Base-by-base conservation (phyloP, 2,888 invertebrate species). In the Machimus atricapillus region DNA sequence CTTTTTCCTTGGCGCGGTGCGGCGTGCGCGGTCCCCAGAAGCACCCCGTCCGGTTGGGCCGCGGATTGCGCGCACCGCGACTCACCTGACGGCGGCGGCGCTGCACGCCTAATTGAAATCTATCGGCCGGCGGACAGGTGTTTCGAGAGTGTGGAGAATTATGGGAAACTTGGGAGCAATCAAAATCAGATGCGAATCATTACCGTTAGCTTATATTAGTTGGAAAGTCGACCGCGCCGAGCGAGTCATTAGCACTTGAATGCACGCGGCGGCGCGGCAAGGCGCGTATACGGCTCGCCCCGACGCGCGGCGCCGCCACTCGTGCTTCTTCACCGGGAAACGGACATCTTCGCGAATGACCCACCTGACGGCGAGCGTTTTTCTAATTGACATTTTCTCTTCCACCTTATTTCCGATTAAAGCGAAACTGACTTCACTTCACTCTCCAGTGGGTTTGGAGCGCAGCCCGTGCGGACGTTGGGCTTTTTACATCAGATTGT, bases 81-180 rank as follows among this genome's bases (percentile, higher is more conserved):
- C 56, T 27, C 23, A 12, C 37, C 66, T 46, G 56, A 19, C 23
- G 23, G 27, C 12, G 12, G 23, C 66, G 27, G 46, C 43, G 34
- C 73, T 85, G 74, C 43, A 74, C 16, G 52, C 52, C 52, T 85
- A 85, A 85, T 85, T 85, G 85, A 85, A 85, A 85, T 85, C 85
- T 85, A 85, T 73, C 46, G 74, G 37, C 19, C 27, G 16, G 46
- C 74, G 27, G 73, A 85, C 85, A 85, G 85, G 85, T 85, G 85
- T 85, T 85, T 74, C 85, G 85, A 85, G 85, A 85, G 85, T 85
- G 85, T 85, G 74, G 85, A 85, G 74, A 85, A 85, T 85, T 85
- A 85, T 85, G 85, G 74, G 74, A 85, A 85, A 85, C 85, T 66
- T 85, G 43, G 74, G 27, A 52, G 85, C 46, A 73, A 85, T 85